These are phyloP conservation scores for Lapara coniferarum DNA, from an alignment of 2,888 invertebrate genomes.

Conservation along the genomic window DNA sequence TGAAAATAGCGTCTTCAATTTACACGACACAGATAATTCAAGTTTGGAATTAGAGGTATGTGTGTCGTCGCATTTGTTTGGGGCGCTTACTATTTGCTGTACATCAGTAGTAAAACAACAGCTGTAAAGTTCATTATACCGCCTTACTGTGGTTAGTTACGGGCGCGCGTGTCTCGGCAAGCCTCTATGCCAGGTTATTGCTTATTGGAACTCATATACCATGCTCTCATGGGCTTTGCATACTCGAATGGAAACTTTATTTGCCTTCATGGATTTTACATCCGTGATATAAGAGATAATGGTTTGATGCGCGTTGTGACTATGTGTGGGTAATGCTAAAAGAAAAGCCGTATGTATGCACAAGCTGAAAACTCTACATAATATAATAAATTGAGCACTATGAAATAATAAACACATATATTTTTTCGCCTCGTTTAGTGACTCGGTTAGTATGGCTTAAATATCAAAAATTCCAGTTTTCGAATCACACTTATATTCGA, in stretches of 20 bases:
- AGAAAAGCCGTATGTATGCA: not conserved
- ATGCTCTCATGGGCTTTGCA: constrained; percentile 18
- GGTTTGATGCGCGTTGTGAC: not conserved
- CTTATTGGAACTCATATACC: constrained; percentile 24
- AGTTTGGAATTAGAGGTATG: not conserved
- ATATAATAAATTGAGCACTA: no score
- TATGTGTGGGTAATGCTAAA: not conserved
- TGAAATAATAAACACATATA: no score
- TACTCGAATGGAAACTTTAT: constrained; percentile 14
- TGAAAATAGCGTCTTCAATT: no score
- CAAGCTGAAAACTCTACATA: no score
- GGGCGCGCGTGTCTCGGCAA: constrained; percentile 37
- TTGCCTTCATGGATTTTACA: not conserved
- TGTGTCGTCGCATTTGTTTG: not conserved
- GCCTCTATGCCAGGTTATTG: constrained; percentile 24
- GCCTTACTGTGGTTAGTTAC: constrained; percentile 30
- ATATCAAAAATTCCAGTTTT: no score
- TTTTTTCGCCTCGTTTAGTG: no score
- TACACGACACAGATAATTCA: not conserved
- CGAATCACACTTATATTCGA: no score
- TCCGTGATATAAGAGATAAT: not conserved
- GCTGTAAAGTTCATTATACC: constrained; percentile 18
- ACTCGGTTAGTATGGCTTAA: no score
- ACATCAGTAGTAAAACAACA: constrained; percentile 7
- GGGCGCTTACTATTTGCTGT: no score